Base-by-base conservation (phyloP, 2,888 invertebrate genomes). In the Sclerodermus sp. region DNA sequence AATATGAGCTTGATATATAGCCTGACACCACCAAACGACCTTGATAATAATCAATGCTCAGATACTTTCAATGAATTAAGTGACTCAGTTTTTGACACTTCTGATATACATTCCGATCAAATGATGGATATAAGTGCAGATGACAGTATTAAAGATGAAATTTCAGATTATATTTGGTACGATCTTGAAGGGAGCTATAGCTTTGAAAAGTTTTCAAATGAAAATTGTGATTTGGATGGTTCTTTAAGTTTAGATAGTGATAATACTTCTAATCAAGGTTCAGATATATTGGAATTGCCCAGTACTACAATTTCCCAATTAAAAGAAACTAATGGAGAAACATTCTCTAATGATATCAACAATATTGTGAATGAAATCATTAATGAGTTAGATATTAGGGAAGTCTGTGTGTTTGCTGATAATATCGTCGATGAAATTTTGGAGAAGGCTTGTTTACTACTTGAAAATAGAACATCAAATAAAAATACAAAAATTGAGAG, bases 1-100 rank as follows among this genome's bases (percentile, higher is more conserved):
- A 68, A 68, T 12, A 70, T 77, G 69, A 67, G 52, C 23, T 49
- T 63, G 2, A 63, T 77, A 23, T 77, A 77, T 40, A 76, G 76
- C 18, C 48, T 77, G 2, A 71, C 74, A 1, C 73, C 74, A 1
- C 54, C 57, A 6, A 50, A 53, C 1, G 60, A 58, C 13, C 4
- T n/a, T 4, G 34, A 34, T 4, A n/a, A 3, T 13, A 34, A 12
- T 13, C n/a, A 34, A 3, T 12, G 13, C 4, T 8, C 13, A 34
- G 34, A 34, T 34, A n/a, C n/a, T 12, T 13, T 12, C 34, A 13
- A 12, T 13, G 34, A 12, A 12, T 13, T n/a, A n/a, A 4, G 10
- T n/a, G 34, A 34, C 50, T n/a, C 13, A 12, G 12, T 12, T 8
- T n/a, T n/a, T 13, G 13, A 13, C 12, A 43, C 8, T 17, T 8